Percentiles rank a stretch among this genome's conserved stretches.
Conservation (phyloP, 2,888 invertebrate genomes). For the Shargacucullia verbasci region DNA sequence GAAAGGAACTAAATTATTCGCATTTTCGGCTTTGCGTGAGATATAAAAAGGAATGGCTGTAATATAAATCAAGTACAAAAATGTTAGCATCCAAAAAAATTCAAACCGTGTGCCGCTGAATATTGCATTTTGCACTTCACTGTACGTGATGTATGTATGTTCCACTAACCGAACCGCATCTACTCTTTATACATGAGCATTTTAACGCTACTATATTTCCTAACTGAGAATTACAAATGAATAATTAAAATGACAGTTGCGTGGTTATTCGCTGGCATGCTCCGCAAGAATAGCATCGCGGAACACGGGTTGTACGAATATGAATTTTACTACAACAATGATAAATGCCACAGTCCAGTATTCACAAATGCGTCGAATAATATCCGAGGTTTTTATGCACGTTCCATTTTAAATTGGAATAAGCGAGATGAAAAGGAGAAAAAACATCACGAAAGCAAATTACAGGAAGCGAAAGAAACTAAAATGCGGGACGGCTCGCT, state of each 20-base stretch:
- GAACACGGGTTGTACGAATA: slow-evolving; percentile 29
- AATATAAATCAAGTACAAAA: no score
- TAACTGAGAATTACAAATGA: slow-evolving; percentile 56
- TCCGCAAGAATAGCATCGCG: slow-evolving; percentile 45
- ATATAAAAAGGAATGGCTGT: no score
- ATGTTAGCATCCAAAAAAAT: no score
- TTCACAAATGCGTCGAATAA: slow-evolving; percentile 55
- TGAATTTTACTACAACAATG: slow-evolving; percentile 46
- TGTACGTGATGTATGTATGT: slow-evolving; percentile 30
- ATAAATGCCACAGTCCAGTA: slow-evolving; percentile 48
- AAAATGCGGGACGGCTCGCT: slow-evolving; percentile 75
- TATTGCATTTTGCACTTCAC: slow-evolving; percentile 39
- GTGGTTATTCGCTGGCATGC: slow-evolving; percentile 52
- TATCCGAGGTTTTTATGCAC: slow-evolving; percentile 68
- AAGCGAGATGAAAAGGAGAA: slow-evolving; percentile 73
- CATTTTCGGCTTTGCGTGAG: no score
- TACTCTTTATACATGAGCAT: slow-evolving; percentile 44
- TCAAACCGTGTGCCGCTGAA: slow-evolving; percentile 9
- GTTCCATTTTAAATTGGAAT: slow-evolving; percentile 78
- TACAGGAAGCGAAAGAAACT: slow-evolving; percentile 80
- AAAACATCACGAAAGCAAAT: slow-evolving; percentile 76
- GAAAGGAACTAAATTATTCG: no score
- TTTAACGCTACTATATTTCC: slow-evolving; percentile 48
- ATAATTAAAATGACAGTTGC: slow-evolving; percentile 59
- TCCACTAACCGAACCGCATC: slow-evolving; percentile 29